Base-by-base conservation (phyloP, 2,797 vertebrate species). In the Gymnopithys bicolor region DNA sequence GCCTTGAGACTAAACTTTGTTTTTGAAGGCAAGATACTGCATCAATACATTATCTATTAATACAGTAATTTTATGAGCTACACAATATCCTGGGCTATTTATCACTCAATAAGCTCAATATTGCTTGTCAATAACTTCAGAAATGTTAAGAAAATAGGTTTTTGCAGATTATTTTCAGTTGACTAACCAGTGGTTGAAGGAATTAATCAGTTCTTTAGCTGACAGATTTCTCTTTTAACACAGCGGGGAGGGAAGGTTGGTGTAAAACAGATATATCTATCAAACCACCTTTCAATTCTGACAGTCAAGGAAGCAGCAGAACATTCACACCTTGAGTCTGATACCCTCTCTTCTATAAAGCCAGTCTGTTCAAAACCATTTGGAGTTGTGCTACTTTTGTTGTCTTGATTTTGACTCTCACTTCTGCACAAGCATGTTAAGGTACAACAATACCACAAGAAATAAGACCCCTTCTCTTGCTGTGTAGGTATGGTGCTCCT, bases 221-320 rank as follows among this genome's bases (percentile, higher is more conserved):
- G 89, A 74, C 68, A 89, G 59, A 55, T 94, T 91, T 95, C n/a
- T 95, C n/a, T 84, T 49, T 76, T 73, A 77, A 64, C 37, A 43
- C 43, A 33, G 64, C 48, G 56, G 33, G 68, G 37, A 70, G 23
- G 39, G 67, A 90, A 45, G 59, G 45, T 49, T 51, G 48, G 55
- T 63, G 75, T 49, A 56, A 92, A 93, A 84, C 21, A 87, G 81
- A 84, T 22, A 13, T 27, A 78, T 68, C 88, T 93, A 88, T 86
- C 78, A 75, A 91, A 62, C 16, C 1, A 0, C 56, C 87, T 84
- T 83, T 74, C 64, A 67, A 14, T 70, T 83, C 70, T 80, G 48
- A 66, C 84, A 67, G 58, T 21, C 45, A 80, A 49, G 37, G 17
- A 79, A 35, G 56, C 63, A 93, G 60, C 22, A 87, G 73, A 87